A percentile compares a stretch with the other conserved stretches of the same genome.
These are phyloP conservation scores for Eulacestoma nigropectus DNA, from an alignment of 2,113 vertebrate species.

Conservation along the genomic window DNA sequence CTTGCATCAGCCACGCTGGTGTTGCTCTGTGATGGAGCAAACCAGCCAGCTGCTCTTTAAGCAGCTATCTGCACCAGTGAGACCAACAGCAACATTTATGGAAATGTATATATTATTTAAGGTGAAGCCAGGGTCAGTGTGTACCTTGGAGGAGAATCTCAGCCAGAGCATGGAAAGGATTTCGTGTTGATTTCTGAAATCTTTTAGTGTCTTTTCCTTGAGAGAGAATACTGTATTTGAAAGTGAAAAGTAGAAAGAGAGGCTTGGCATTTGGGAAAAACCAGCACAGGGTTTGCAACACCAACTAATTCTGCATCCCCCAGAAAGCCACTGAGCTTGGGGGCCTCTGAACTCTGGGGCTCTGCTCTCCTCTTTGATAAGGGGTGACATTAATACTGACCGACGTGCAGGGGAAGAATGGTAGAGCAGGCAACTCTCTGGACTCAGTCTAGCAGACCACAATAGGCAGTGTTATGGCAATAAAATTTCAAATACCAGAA, in stretches of 20 bases:
- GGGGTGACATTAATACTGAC: too few species aligned
- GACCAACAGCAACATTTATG: background rate
- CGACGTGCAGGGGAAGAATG: background rate
- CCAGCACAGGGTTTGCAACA: background rate
- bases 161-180: background rate
- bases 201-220: background rate
- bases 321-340: background rate
- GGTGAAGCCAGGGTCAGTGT: conserved; percentile 7
- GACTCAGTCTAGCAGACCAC: background rate
- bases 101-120: background rate
- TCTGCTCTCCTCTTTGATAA: background rate
- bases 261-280: background rate
- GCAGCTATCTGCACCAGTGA: background rate
- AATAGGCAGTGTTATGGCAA: background rate
- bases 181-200: background rate
- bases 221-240: background rate
- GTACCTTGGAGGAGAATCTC: background rate
- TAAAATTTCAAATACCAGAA: background rate
- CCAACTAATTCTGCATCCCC: background rate
- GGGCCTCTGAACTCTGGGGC: background rate
- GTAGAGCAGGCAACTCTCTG: background rate
- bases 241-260: background rate
- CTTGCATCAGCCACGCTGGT: accelerated
- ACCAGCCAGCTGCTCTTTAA: background rate
- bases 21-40: background rate